Evolutionary conservation across 1,140 invertebrate genomes (phyloP), one percentile per base, ranked within the genome.

Genomic region (Hormaphis cornu): DNA sequence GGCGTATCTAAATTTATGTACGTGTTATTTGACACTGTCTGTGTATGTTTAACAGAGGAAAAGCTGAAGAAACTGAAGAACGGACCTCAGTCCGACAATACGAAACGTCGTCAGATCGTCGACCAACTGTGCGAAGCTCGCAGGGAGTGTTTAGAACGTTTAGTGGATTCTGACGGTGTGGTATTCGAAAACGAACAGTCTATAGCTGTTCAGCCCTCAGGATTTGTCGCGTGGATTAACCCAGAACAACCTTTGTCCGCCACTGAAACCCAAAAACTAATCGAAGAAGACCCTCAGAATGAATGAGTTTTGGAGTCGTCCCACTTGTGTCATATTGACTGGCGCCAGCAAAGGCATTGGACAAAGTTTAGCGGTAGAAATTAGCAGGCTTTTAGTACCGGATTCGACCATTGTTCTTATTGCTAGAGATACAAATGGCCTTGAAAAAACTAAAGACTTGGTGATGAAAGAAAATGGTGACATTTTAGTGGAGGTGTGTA

Each of bases 291-390:
- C 72, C 69, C 72, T 22, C 63, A 48, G 28, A 37, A 35, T 22
- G 63, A 73, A 50, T 52, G 37, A 69, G 14, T 72, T 77, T 61
- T 79, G 82, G 74, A 79, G 77, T 28, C 77, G 79, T 56, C 82
- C 81, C 74, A 80, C 81, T 22, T 85, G 82, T 74, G 75, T 82
- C 22, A 16, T 93, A 9, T 79, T 97, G 8, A 91, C 91, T 10
- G 94, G 94, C 28, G 92, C 92, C 0, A 93, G 90, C 71, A 84
- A 87, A 75, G 94, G 94, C 35, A 91, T 97, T 70, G 94, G 94
- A 12, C 82, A 83, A 72, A 82, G 86, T 72, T 83, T 95, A 54
- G 87, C 90, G 26, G 77, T 86, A 18, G 84, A 87, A 75, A 81
- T 93, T 71, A 79, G 87, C 0, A 81, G 83, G 63, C 75, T 82